A percentile compares a stretch with the other conserved stretches of the same genome.
These are phyloP conservation scores for Solea senegalensis DNA, from an alignment of 2,113 vertebrate species.

Conservation along the genomic window DNA sequence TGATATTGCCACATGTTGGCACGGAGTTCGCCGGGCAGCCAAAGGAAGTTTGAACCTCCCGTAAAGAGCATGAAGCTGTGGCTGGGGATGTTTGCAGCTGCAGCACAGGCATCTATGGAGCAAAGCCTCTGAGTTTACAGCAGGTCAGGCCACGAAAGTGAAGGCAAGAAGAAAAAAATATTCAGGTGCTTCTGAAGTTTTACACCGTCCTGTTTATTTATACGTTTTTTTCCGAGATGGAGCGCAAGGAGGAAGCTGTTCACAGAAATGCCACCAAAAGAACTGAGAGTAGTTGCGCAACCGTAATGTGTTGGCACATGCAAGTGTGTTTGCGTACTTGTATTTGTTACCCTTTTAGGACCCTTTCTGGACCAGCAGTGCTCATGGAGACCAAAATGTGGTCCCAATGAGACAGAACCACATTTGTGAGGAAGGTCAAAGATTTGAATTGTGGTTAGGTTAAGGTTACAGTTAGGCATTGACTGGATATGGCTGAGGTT, in stretches of 20 bases:
- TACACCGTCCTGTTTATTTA: constrained; percentile 30
- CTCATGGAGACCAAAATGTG: too few species aligned
- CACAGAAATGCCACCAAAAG: too few species aligned
- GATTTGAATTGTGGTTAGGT: too few species aligned
- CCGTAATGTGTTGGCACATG: too few species aligned
- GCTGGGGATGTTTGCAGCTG: constrained; percentile 41
- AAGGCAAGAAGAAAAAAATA: constrained; percentile 17
- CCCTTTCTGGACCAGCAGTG: too few species aligned
- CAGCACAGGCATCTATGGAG: constrained; percentile 35
- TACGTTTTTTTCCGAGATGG: constrained; percentile 39
- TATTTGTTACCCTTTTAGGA: too few species aligned
- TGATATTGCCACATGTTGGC: constrained; percentile 56
- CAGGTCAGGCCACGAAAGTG: constrained; percentile 39
- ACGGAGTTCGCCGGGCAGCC: constrained; percentile 29
- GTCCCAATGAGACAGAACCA: too few species aligned
- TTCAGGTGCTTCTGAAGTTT: constrained; percentile 54
- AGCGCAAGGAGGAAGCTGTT: neutral
- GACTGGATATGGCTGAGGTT: too few species aligned
- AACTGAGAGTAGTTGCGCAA: too few species aligned
- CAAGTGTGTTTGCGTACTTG: too few species aligned
- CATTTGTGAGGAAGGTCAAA: too few species aligned
- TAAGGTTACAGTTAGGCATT: too few species aligned
- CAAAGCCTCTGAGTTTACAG: constrained; percentile 22
- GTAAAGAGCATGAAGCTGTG: constrained; percentile 27
- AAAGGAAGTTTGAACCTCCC: constrained; percentile 36